Percentiles rank a stretch among this genome's conserved stretches.
Evolutionary conservation across 2,797 vertebrate species (phyloP).

Genomic region (Megalops cyprinoides): DNA sequence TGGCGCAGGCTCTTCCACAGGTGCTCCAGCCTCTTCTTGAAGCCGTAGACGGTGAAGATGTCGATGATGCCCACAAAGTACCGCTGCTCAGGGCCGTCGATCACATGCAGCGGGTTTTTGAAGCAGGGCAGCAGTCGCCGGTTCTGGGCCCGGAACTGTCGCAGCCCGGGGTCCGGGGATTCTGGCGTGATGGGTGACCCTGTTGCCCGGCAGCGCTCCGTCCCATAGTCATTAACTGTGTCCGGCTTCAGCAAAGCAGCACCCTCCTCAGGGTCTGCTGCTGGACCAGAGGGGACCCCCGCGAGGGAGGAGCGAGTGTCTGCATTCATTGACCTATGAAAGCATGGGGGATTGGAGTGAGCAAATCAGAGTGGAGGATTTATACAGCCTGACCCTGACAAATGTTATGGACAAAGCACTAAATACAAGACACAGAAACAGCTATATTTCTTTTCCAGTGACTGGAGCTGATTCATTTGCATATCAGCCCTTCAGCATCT

Average conservation of each 20-base stretch:
- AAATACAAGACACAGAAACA: too few species aligned
- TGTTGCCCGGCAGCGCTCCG: constrained; percentile 27
- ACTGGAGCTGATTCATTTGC: too few species aligned
- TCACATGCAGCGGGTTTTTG: constrained; percentile 72
- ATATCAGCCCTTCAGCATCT: too few species aligned
- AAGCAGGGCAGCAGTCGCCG: constrained; percentile 67
- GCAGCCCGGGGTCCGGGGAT: constrained; percentile 32
- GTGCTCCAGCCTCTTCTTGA: constrained; percentile 73
- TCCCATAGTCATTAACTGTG: constrained; percentile 27
- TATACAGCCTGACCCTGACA: too few species aligned
- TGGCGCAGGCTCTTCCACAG: constrained; percentile 74
- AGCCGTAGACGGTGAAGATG: constrained; percentile 71
- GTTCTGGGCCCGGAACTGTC: constrained; percentile 60
- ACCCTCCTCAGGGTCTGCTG: constrained; percentile 40
- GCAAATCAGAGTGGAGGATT: background rate
- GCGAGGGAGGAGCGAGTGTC: constrained; percentile 13
- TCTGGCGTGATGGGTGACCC: background rate
- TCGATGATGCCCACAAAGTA: constrained; percentile 81
- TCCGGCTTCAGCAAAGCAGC: constrained; percentile 9
- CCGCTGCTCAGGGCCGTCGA: constrained; percentile 71
- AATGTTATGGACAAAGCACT: too few species aligned
- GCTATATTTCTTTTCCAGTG: too few species aligned
- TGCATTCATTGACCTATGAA: constrained; percentile 64
- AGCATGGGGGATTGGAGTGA: background rate
- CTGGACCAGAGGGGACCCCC: constrained; percentile 31